Conservation (phyloP, 1,140 invertebrate genomes). For the Lepeophtheirus salmonis region DNA sequence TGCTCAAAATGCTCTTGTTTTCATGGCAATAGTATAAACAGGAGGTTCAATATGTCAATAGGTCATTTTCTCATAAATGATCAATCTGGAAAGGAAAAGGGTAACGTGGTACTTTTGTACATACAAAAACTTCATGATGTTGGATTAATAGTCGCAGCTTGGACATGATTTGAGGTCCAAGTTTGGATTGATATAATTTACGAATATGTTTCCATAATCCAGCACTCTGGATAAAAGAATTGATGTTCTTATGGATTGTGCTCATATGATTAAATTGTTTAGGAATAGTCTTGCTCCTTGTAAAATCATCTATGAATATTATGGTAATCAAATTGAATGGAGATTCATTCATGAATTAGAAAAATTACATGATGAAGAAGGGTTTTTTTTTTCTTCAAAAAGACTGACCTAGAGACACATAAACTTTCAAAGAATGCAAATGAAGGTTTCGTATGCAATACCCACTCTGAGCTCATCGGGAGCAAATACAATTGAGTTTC, state of each 20-base stretch:
- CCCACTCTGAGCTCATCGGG: not conserved
- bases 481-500: conserved; percentile 12
- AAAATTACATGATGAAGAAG: not conserved
- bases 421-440: conserved; percentile 5
- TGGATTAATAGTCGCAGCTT: not conserved
- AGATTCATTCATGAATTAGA: not conserved
- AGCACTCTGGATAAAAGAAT: not conserved
- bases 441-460: conserved; percentile 10
- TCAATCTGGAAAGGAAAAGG: not conserved
- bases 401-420: not conserved
- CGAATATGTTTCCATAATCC: not conserved
- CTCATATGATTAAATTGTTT: conserved; percentile 2
- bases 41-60: conserved; percentile 23
- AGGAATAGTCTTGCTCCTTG: conserved; percentile 6
- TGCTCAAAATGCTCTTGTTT: conserved; percentile 26
- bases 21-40: conserved; percentile 25
- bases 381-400: not conserved
- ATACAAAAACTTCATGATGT: no score
- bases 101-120: not conserved
- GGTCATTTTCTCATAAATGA: not conserved
- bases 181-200: not conserved
- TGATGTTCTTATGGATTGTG: not conserved
- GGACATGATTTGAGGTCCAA: not conserved
- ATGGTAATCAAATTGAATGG: conserved; percentile 3
- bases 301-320: not conserved